Percentiles rank a stretch among this genome's conserved stretches.
phyloP scores from a whole-genome alignment of 2,113 vertebrate species.

The Chelonoidis abingdonii region DNA sequence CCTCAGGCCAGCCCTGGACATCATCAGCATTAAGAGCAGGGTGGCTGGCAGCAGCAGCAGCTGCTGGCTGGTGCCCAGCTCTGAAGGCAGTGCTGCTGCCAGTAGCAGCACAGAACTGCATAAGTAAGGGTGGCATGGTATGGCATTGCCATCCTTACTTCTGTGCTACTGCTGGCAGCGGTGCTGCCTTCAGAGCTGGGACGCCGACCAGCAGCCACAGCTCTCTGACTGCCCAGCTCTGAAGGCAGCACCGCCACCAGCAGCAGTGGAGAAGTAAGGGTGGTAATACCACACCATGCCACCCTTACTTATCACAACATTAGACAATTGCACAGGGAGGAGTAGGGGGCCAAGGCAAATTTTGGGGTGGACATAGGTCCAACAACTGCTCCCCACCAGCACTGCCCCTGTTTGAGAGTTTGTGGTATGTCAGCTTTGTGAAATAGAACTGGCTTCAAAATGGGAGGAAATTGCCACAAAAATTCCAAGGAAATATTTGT shows the following conservation, averaged over 20 bases:
- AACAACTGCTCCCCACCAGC: too few relatives aligned
- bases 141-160: not conserved
- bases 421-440: not conserved
- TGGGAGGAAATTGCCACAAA: not conserved
- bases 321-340: not conserved
- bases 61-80: not conserved
- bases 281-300: not conserved
- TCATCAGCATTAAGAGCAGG: not conserved
- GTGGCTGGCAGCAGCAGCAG: not conserved
- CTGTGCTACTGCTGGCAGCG: too few relatives aligned
- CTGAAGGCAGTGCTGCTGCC: too few relatives aligned
- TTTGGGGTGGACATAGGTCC: not conserved
- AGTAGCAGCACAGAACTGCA: not conserved
- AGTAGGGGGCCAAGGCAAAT: not conserved
- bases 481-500: not conserved
- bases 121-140: not conserved
- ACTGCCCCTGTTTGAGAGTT: not conserved
- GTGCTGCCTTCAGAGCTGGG: not conserved
- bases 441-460: not conserved
- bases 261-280: not conserved
- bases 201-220: too few relatives aligned
- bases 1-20: not conserved
- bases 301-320: not conserved
- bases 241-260: not conserved
- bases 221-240: not conserved